These are phyloP conservation scores for Arenaria interpres DNA, from an alignment of 2,113 vertebrate species.

Conservation along the genomic window DNA sequence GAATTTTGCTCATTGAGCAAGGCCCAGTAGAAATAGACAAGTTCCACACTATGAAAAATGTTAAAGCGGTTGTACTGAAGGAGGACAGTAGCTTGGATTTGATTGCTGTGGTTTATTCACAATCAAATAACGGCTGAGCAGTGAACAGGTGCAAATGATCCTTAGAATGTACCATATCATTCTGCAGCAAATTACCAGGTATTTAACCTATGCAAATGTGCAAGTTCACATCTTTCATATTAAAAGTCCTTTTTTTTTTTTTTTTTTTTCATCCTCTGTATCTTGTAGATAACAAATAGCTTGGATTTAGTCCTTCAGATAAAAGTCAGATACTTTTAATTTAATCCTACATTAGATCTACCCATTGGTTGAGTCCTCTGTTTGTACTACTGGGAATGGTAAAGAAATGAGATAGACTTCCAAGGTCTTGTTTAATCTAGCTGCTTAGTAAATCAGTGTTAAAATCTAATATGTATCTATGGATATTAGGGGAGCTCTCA, in stretches of 20 bases:
- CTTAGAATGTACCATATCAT: neutral
- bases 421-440: neutral
- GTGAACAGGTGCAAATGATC: neutral
- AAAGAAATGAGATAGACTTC: neutral
- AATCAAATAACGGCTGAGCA: neutral
- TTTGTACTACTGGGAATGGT: neutral
- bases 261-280: neutral
- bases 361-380: neutral
- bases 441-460: neutral
- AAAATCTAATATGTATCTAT: neutral
- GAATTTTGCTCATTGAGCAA: neutral
- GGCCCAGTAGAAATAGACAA: neutral
- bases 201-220: neutral
- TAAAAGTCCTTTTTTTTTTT: neutral
- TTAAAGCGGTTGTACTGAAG: neutral
- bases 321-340: neutral
- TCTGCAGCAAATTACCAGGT: neutral
- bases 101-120: neutral
- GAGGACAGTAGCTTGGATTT: neutral
- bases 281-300: conserved; percentile 23
- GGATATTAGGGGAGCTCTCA: neutral
- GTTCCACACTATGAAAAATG: neutral
- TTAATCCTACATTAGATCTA: neutral
- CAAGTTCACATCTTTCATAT: conserved; percentile 20
- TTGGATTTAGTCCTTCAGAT: conserved; percentile 50